Evolutionary conservation across 2,797 vertebrate species (phyloP), one percentile per base, ranked within the genome.

Genomic region (Rhadinocentrus ornatus): DNA sequence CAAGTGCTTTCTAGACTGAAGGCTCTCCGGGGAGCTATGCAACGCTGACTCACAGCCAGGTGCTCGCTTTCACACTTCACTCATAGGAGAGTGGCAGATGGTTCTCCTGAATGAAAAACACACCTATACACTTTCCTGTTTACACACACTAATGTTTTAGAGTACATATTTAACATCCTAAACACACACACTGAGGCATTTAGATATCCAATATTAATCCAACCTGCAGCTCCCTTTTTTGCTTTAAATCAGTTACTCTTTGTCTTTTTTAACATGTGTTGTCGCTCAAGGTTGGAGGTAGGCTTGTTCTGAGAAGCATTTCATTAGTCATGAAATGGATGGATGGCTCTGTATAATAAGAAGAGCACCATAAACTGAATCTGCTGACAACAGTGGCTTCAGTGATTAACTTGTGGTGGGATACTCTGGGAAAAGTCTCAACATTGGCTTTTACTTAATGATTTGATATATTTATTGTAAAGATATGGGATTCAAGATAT

Each of bases 1-100:
- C 90, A 92, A 93, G 89, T 90, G 91, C 86, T 88, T 88, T 88
- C 84, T 88, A 89, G 90, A 85, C 78, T 77, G 85, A 89, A 89
- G 67, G 78, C 88, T 88, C 89, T 87, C 86, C 27, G 58, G 88
- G 87, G 91, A 87, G 85, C 78, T 62, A 71, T 81, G 85, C 85
- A 84, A 75, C 60, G 81, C 90, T 91, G 90, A 93, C 86, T 92
- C 88, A 87, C 83, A 86, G 90, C 91, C 90, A 92, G 90, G 89
- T 90, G 89, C 87, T 83, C 57, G 69, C 85, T 82, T 89, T 89
- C 84, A 88, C 78, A 82, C 89, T 80, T 71, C 29, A 55, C 83
- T 88, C 83, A 39, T 72, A 75, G 85, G 70, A 86, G 86, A 88
- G 70, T 77, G 85, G 86, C 92, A 91, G 92, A 91, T 90, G 92